These are phyloP conservation scores for Meriones unguiculatus DNA, from an alignment of 2,113 vertebrate genomes.

Conservation along the genomic window DNA sequence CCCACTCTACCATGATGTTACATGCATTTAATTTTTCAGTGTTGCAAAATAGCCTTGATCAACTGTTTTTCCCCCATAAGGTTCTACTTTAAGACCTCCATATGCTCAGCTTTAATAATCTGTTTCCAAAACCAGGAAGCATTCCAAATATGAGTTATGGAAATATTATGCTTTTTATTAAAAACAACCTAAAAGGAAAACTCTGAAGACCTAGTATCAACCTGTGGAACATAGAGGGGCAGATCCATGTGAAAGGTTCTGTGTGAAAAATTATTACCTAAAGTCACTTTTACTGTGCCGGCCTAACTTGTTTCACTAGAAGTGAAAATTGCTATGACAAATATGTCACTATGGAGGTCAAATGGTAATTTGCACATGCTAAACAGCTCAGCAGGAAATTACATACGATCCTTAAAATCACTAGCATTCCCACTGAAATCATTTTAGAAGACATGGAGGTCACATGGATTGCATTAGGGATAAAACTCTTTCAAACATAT, in stretches of 20 bases:
- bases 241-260: slow-evolving; percentile 71
- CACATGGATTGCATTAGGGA: slow-evolving; percentile 80
- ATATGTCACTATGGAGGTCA: slow-evolving; percentile 73
- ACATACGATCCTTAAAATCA: slow-evolving; percentile 82
- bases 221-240: slow-evolving; percentile 68
- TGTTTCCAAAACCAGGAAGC: slow-evolving; percentile 86
- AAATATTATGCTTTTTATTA: slow-evolving; percentile 85
- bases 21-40: slow-evolving; percentile 82
- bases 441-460: slow-evolving; percentile 79
- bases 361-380: slow-evolving; percentile 78
- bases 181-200: slow-evolving; percentile 83
- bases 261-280: slow-evolving; percentile 71
- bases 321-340: slow-evolving; percentile 81
- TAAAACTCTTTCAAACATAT: slow-evolving; percentile 76
- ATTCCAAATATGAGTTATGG: slow-evolving; percentile 87
- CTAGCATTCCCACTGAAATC: slow-evolving; percentile 81
- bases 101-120: slow-evolving; percentile 90
- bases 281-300: slow-evolving; percentile 78
- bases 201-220: slow-evolving; percentile 82
- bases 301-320: slow-evolving; percentile 77
- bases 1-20: slow-evolving; percentile 71
- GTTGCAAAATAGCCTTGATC: slow-evolving; percentile 83
- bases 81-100: slow-evolving; percentile 90
- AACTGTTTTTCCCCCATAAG: slow-evolving; percentile 83
- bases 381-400: slow-evolving; percentile 84